Evolutionary conservation across 2,888 invertebrate species (phyloP).

Genomic region (Drosophila mulleri): DNA sequence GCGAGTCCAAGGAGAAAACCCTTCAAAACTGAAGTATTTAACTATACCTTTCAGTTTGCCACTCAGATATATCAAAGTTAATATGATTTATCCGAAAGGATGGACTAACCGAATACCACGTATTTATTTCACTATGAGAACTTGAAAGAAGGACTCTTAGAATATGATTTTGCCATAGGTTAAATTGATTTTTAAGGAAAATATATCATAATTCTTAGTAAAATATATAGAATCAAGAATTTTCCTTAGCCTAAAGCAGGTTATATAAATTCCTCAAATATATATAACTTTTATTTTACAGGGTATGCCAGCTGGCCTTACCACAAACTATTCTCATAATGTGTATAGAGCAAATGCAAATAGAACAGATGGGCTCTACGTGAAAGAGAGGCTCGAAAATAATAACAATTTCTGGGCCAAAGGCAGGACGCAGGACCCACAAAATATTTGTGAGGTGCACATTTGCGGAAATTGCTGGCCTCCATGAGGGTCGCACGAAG

Average conservation of each 20-base stretch:
- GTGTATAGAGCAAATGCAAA: background rate
- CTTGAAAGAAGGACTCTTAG: too few species aligned
- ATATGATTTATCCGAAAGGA: background rate
- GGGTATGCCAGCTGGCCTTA: background rate
- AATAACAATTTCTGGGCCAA: constrained; percentile 34
- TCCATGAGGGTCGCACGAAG: background rate
- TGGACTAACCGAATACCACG: background rate
- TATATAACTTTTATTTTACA: background rate
- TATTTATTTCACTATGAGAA: background rate
- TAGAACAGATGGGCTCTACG: background rate
- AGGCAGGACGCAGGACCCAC: constrained; percentile 14
- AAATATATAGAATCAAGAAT: too few species aligned
- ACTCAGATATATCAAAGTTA: background rate
- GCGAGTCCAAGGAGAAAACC: background rate
- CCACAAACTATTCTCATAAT: background rate
- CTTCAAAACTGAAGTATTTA: constrained; percentile 25
- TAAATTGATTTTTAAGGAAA: too few species aligned
- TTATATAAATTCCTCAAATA: background rate
- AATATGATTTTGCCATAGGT: too few species aligned
- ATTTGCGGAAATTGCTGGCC: constrained; percentile 35
- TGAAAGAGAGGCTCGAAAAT: constrained; percentile 19
- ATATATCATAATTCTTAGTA: too few species aligned
- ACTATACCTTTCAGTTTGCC: background rate
- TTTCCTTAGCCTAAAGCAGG: background rate
- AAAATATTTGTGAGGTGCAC: constrained; percentile 32